Evolutionary conservation across 2,888 invertebrate genomes (phyloP).

Genomic region (Tinea trinotella): DNA sequence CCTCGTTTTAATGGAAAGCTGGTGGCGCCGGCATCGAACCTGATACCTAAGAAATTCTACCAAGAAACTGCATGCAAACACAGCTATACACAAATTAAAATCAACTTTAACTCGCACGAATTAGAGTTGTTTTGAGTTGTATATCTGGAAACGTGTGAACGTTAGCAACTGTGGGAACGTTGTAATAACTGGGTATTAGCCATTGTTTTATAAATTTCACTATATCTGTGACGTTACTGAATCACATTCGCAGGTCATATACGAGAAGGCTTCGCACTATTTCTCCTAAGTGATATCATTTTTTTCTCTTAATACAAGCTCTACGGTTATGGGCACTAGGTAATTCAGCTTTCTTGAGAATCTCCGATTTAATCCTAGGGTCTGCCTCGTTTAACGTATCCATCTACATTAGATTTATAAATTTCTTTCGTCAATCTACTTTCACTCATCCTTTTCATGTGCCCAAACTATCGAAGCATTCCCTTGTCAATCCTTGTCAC

Average conservation of each 20-base stretch:
- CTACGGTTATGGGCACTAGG: too few relatives aligned
- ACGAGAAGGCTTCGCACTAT: too few relatives aligned
- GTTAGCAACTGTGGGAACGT: neutral
- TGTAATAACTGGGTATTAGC: conserved; percentile 2
- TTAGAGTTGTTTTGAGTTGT: neutral
- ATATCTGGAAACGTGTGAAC: neutral
- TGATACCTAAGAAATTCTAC: conserved; percentile 8
- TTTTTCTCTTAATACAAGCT: too few relatives aligned
- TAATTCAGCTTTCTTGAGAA: too few relatives aligned
- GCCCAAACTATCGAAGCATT: too few relatives aligned
- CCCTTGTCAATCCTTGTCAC: too few relatives aligned
- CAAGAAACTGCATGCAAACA: neutral
- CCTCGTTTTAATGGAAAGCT: neutral
- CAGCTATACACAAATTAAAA: neutral
- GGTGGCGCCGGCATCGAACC: conserved; percentile 7
- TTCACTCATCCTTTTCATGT: too few relatives aligned
- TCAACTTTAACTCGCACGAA: neutral
- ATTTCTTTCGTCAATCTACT: too few relatives aligned
- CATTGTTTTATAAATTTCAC: conserved; percentile 6
- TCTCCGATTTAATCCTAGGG: too few relatives aligned
- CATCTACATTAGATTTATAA: too few relatives aligned
- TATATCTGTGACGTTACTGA: conserved; percentile 7
- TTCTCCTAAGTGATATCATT: too few relatives aligned
- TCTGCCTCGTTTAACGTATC: too few relatives aligned
- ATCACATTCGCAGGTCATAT: neutral